phyloP scores from a whole-genome alignment of 2,113 vertebrate species.

The Suricata suricatta region DNA sequence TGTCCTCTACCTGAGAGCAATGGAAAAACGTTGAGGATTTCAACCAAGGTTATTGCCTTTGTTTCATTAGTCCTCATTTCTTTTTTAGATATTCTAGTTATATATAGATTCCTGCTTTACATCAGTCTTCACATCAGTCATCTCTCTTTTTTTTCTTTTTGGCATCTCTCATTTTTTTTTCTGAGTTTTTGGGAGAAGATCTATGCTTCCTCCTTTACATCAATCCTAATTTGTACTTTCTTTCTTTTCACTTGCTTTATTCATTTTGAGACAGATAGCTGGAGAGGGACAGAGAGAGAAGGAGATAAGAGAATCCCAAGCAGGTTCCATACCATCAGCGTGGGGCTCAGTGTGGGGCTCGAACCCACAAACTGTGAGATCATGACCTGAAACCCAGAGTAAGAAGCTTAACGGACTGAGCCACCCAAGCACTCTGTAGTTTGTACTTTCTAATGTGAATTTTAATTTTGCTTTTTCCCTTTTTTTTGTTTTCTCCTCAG shows the following conservation, averaged over 20 bases:
- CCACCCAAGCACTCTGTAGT: neutral
- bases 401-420: too few relatives aligned
- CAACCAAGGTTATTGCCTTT: neutral
- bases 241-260: neutral
- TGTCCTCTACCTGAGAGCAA: neutral
- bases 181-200: neutral
- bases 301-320: too few relatives aligned
- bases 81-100: neutral
- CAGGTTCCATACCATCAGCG: too few relatives aligned
- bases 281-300: too few relatives aligned
- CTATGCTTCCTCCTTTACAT: neutral
- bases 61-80: neutral
- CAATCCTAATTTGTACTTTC: neutral
- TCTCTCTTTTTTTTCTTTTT: neutral
- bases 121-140: neutral
- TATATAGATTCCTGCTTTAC: conserved; percentile 10
- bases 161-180: neutral
- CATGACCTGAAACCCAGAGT: too few relatives aligned
- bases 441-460: neutral
- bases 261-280: too few relatives aligned
- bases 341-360: too few relatives aligned
- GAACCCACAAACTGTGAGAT: too few relatives aligned
- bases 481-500: neutral
- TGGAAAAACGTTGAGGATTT: neutral
- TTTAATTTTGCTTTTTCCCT: neutral